These are phyloP conservation scores for Armadillidium nasatum DNA, from an alignment of 1,140 invertebrate genomes.

Conservation along the genomic window DNA sequence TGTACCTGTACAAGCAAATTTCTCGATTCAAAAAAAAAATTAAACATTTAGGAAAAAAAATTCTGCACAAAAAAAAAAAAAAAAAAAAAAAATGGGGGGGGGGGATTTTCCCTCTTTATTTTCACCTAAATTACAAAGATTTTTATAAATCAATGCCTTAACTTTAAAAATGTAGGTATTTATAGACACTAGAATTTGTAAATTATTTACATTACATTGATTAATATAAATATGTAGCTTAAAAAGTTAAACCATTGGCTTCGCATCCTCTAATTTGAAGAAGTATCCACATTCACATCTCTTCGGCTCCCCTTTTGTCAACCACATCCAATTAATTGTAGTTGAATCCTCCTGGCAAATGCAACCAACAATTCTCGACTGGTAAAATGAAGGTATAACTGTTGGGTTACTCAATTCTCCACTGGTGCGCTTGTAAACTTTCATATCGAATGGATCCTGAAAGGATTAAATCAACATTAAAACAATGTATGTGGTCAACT, in stretches of 20 bases:
- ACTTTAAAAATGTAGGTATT: too few species aligned
- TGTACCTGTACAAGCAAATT: too few species aligned
- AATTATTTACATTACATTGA: too few species aligned
- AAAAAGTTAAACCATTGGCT: constrained; percentile 44
- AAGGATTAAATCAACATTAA: constrained; percentile 43
- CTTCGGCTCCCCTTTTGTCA: constrained; percentile 78
- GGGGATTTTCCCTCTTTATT: too few species aligned
- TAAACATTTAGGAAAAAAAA: too few species aligned
- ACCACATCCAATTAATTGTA: constrained; percentile 86
- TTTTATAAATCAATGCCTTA: too few species aligned
- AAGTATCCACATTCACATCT: constrained; percentile 93
- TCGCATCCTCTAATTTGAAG: constrained; percentile 78
- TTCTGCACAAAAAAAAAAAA: too few species aligned
- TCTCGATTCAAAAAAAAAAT: too few species aligned
- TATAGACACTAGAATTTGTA: too few species aligned
- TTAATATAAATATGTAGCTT: too few species aligned
- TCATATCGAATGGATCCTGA: constrained; percentile 82
- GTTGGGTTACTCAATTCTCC: constrained; percentile 80
- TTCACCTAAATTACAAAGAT: too few species aligned
- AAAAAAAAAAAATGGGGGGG: too few species aligned
- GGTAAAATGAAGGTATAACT: constrained; percentile 79
- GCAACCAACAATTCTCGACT: constrained; percentile 87
- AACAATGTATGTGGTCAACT: background rate
- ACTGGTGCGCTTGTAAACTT: constrained; percentile 67
- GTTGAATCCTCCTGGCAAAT: constrained; percentile 91